Percentiles rank a stretch among this genome's conserved stretches.
These are phyloP conservation scores for Megathymus violae DNA, from an alignment of 1,140 invertebrate species.

Conservation along the genomic window DNA sequence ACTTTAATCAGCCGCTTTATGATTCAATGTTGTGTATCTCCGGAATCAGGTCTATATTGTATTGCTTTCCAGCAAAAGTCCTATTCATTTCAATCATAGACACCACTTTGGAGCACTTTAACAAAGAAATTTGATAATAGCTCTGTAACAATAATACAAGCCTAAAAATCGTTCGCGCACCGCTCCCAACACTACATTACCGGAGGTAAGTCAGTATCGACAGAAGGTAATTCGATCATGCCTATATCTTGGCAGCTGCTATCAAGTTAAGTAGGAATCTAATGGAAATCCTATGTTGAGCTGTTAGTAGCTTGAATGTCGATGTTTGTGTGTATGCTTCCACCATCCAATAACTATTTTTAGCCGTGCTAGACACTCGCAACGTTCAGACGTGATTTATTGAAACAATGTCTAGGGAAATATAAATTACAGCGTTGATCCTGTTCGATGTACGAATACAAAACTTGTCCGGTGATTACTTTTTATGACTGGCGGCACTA, in stretches of 20 bases:
- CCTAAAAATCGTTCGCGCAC: conserved; percentile 10
- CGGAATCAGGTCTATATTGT: neutral
- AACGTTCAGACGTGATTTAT: conserved; percentile 11
- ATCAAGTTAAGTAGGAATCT: conserved; percentile 68
- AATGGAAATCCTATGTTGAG: conserved; percentile 76
- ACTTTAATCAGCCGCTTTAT: neutral
- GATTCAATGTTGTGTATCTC: conserved; percentile 1
- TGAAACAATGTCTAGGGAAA: neutral
- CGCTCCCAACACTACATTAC: conserved; percentile 35
- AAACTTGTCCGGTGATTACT: neutral
- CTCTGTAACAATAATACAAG: conserved; percentile 14
- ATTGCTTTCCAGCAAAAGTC: conserved; percentile 3
- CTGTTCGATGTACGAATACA: neutral
- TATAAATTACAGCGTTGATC: conserved; percentile 10
- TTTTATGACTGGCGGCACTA: too few species aligned
- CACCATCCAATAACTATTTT: conserved; percentile 36
- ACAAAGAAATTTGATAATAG: conserved; percentile 32
- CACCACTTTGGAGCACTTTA: conserved; percentile 3
- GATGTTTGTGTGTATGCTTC: conserved; percentile 23
- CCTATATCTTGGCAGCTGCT: conserved; percentile 53
- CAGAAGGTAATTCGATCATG: conserved; percentile 70
- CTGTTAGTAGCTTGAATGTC: conserved; percentile 47
- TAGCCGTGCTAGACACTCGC: conserved; percentile 12
- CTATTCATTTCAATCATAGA: conserved; percentile 13
- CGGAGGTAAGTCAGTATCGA: conserved; percentile 50